Evolutionary conservation across 2,113 vertebrate species (phyloP), one percentile per base, ranked within the genome.

Genomic region (Zosterops japonicus): DNA sequence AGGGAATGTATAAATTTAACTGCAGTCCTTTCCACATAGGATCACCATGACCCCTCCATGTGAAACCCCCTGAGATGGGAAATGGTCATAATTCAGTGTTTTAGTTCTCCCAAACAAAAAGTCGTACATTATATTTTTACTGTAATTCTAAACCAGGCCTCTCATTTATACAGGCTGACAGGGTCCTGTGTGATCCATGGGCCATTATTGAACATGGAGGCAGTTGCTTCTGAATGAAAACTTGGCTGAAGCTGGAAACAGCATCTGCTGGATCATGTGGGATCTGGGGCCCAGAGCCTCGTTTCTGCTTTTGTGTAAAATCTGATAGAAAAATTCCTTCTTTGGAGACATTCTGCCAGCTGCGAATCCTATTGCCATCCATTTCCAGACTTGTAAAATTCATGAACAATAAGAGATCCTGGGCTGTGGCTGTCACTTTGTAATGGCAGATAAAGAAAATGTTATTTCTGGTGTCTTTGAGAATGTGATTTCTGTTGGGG

Each of bases 151-250:
- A 96, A 94, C 53, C n/a, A 33, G 93, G 96, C 90, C 92, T 96
- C 86, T 96, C 89, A 87, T 96, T 96, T 89, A 87, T 81, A 84
- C 95, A 96, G 94, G 94, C 83, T 83, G 8, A 78, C 90, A 92
- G 93, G 93, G 87, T 96, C 88, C 60, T 96, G 80, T 92, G 92
- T 93, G 88, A 92, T 95, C 92, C 83, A 1, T 94, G 85, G 76
- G 94, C 75, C 90, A 78, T 75, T 96, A 4, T 88, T 96, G 93
- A 94, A 93, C 93, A 81, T 8, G 88, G 83, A 94, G 89, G 85
- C 90, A 89, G 83, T 94, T 96, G 94, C 86, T 95, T 96, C 90
- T 96, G 92, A 95, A 81, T 81, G 95, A 96, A 61, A 94, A 81
- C 90, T 93, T 95, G 88, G 88, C 61, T 95, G 95, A 78, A 95